Evolutionary conservation across 1,140 invertebrate genomes (phyloP).

Genomic region (Brachionus plicatilis): DNA sequence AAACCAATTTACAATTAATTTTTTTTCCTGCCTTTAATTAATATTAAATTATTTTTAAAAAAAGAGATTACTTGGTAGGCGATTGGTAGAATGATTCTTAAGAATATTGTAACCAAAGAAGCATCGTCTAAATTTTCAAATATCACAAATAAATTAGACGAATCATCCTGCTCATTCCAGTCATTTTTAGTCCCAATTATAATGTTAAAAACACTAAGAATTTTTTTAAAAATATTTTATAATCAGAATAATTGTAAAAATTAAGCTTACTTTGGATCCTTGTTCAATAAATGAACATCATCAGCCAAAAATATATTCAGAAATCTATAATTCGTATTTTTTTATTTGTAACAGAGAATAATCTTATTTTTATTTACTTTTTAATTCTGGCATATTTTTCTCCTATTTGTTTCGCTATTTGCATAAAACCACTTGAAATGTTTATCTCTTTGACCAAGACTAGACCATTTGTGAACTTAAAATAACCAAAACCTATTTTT

Average conservation of each 20-base stretch:
- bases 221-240: not conserved
- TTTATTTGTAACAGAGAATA: no score
- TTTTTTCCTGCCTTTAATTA: no score
- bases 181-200: not conserved
- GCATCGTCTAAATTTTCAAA: not conserved
- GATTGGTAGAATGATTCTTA: conserved; percentile 17
- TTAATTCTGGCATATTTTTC: not conserved
- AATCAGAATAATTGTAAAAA: no score
- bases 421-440: not conserved
- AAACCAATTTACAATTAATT: no score
- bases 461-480: conserved; percentile 7
- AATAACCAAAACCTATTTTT: not conserved
- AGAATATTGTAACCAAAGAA: not conserved
- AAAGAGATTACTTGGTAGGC: conserved; percentile 3
- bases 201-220: not conserved
- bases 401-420: not conserved
- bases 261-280: not conserved
- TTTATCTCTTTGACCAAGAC: not conserved
- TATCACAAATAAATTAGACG: not conserved
- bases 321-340: not conserved
- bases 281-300: not conserved
- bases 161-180: not conserved
- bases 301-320: not conserved
- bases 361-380: not conserved
- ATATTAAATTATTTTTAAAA: not conserved